A percentile compares a stretch with the other conserved stretches of the same genome.
Evolutionary conservation across 2,113 vertebrate genomes (phyloP).

Genomic region (Oreochromis aureus): DNA sequence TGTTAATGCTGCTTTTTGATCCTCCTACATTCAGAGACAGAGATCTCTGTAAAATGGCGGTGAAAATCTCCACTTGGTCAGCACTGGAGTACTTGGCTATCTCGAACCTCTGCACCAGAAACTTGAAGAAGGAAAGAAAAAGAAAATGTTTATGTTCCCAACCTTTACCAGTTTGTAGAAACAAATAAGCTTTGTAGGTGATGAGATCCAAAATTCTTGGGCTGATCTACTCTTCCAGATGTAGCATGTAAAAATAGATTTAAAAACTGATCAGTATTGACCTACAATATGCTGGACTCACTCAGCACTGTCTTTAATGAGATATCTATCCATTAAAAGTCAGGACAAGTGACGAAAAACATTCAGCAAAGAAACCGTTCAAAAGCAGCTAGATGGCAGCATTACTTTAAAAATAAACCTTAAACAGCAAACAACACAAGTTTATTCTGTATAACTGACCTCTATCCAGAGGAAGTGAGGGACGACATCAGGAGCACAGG

Average conservation of each 20-base stretch:
- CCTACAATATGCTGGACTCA: background rate
- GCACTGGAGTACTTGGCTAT: constrained; percentile 97
- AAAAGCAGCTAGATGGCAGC: background rate
- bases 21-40: constrained; percentile 88
- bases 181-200: background rate
- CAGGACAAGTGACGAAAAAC: background rate
- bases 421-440: background rate
- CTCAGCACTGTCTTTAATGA: background rate
- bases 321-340: background rate
- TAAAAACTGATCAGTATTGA: background rate
- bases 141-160: background rate
- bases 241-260: background rate
- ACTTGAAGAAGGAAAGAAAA: constrained; percentile 63
- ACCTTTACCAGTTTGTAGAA: background rate
- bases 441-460: constrained; percentile 58
- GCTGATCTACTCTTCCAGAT: background rate
- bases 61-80: constrained; percentile 97
- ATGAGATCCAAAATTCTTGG: background rate
- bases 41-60: constrained; percentile 85
- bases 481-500: constrained; percentile 86
- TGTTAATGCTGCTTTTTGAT: constrained; percentile 82
- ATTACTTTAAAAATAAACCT: background rate
- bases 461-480: constrained; percentile 97
- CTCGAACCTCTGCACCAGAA: constrained; percentile 93
- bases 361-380: background rate